These are phyloP conservation scores for Ictidomys tridecemlineatus DNA, from an alignment of 2,113 vertebrate genomes.

Conservation along the genomic window DNA sequence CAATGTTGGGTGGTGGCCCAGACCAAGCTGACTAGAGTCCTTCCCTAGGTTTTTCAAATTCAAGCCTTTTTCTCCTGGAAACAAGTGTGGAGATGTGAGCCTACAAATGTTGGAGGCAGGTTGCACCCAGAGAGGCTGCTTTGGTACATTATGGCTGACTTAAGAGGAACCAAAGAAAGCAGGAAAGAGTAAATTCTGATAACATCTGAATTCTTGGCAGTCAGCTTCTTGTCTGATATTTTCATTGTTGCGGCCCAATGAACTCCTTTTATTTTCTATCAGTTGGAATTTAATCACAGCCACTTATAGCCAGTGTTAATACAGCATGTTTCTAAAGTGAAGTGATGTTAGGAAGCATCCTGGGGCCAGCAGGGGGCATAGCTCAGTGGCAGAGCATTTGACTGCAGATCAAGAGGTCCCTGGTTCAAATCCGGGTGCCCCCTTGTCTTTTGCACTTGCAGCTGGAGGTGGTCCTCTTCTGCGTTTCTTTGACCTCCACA, in stretches of 20 bases:
- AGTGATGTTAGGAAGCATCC: fast-evolving
- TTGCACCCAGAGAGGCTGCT: background rate
- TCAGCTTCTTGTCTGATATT: background rate
- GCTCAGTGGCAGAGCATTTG: constrained; percentile 65
- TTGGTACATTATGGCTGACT: background rate
- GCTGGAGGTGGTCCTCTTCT: too few species aligned
- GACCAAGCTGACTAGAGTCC: background rate
- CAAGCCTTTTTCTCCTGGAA: background rate
- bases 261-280: background rate
- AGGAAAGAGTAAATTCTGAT: background rate
- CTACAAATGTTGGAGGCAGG: background rate
- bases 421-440: constrained; percentile 52
- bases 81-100: background rate
- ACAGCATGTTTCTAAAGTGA: background rate
- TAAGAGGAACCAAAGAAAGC: background rate
- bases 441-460: background rate
- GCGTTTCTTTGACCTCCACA: background rate
- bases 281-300: background rate
- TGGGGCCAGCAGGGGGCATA: fast-evolving
- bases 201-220: background rate
- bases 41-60: background rate
- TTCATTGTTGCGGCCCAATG: background rate
- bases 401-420: constrained; percentile 71
- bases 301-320: background rate
- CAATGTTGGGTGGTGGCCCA: background rate